Evolutionary conservation across 2,888 invertebrate genomes (phyloP), one percentile per base, ranked within the genome.

Genomic region (Eupithecia tripunctaria): DNA sequence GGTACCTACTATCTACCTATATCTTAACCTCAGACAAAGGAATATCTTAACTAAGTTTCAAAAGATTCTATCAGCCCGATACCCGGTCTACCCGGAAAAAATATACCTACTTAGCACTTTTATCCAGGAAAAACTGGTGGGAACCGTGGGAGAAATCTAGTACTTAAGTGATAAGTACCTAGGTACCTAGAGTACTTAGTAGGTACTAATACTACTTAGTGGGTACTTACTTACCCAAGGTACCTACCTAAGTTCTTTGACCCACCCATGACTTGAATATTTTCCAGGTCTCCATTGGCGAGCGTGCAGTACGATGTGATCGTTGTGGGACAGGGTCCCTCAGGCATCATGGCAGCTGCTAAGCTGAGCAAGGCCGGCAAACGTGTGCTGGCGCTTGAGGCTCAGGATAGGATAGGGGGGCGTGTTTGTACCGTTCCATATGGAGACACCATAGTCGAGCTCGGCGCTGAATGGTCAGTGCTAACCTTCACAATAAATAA

Each of bases 381-480:
- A 72, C 78, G 73, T 0, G 91, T 92, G 32, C 80, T 93, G 2
- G 93, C 82, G 0, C 71, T 93, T 0, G 93, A 93, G 29, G 93
- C 92, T 0, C 86, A 87, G 81, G 76, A 82, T 75, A 78, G 90
- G 15, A 67, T 92, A 2, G 93, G 93, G 0, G 93, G 93, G 0
- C 77, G 93, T n/a, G 90, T 93, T 0, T 76, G 85, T 29, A 91
- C 93, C 0, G 89, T 88, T 15, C 82, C 85, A 0, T 89, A 91
- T 66, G 91, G 89, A 0, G 86, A 88, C 27, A 91, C 91, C 0
- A 77, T 90, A 0, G 86, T 92, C 0, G 93, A 93, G 41, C 73
- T 91, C 0, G 93, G 92, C 0, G 93, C 91, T 0, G 93, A 93
- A 76, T 93, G 93, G 93, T 93, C n/a, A 86, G 85, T 71, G 38